These are phyloP conservation scores for Tricholaema leucomelas DNA, from an alignment of 2,113 vertebrate species.

Conservation along the genomic window DNA sequence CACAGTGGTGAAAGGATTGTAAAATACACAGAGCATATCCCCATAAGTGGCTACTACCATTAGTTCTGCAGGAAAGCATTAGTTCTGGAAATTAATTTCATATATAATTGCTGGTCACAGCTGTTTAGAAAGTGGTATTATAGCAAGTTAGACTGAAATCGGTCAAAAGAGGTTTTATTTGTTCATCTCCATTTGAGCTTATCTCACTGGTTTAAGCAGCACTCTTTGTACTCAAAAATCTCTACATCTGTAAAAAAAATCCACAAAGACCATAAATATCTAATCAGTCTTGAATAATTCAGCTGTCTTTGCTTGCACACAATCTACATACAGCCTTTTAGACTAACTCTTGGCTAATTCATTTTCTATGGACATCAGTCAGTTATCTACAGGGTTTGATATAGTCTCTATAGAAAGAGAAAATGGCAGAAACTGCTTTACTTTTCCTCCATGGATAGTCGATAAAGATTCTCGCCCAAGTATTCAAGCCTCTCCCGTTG, in stretches of 20 bases:
- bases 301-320: neutral
- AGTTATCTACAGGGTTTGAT: slow-evolving; percentile 30
- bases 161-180: neutral
- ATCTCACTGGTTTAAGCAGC: slow-evolving; percentile 4
- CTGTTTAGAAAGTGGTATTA: neutral
- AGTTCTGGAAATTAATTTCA: slow-evolving; percentile 41
- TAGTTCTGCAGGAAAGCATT: slow-evolving; percentile 52
- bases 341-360: neutral
- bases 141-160: slow-evolving; percentile 11
- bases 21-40: slow-evolving; percentile 36
- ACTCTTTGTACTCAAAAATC: neutral
- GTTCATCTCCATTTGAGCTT: neutral
- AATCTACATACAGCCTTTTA: neutral
- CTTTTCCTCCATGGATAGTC: slow-evolving; percentile 86
- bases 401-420: slow-evolving; percentile 50
- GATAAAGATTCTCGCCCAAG: slow-evolving; percentile 85
- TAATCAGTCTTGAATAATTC: neutral
- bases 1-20: slow-evolving; percentile 21
- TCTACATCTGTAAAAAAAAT: neutral
- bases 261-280: neutral
- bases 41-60: neutral
- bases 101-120: neutral
- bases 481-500: slow-evolving; percentile 82
- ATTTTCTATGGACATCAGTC: neutral
- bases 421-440: slow-evolving; percentile 74